Evolutionary conservation across 1,140 invertebrate species (phyloP).

Genomic region (Sycophila sp.): DNA sequence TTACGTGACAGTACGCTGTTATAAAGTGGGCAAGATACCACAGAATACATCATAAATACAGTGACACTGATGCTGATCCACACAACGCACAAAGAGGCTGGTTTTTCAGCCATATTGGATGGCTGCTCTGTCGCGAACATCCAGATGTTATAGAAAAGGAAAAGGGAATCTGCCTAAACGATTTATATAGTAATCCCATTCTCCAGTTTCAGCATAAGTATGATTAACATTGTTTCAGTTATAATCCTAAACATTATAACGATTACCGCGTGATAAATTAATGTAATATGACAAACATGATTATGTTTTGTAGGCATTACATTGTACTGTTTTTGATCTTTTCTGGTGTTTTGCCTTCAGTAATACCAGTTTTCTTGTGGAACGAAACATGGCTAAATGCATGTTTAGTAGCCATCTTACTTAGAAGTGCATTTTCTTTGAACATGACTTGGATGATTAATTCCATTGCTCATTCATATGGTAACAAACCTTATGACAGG

Average conservation of each 20-base stretch:
- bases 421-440: too few species aligned
- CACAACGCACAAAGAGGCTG: conserved; percentile 12
- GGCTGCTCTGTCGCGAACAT: background rate
- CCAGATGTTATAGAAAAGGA: background rate
- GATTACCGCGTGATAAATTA: too few species aligned
- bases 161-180: background rate
- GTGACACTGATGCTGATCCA: conserved; percentile 9
- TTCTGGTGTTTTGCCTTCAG: conserved; percentile 67
- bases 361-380: too few species aligned
- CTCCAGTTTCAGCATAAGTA: conserved; percentile 8
- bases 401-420: too few species aligned
- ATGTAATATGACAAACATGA: too few species aligned
- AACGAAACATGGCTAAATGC: too few species aligned
- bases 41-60: conserved; percentile 2
- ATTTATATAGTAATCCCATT: conserved; percentile 3
- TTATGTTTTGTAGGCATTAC: conserved; percentile 74
- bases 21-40: conserved; percentile 13
- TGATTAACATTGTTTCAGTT: background rate
- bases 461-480: too few species aligned
- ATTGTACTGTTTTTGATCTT: conserved; percentile 77
- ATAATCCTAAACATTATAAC: background rate
- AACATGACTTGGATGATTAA: too few species aligned
- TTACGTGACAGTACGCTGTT: background rate
- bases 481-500: too few species aligned
- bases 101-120: conserved; percentile 12